Evolutionary conservation across 2,113 vertebrate genomes (phyloP), one percentile per base, ranked within the genome.

Genomic region (Entomyzon cyanotis): DNA sequence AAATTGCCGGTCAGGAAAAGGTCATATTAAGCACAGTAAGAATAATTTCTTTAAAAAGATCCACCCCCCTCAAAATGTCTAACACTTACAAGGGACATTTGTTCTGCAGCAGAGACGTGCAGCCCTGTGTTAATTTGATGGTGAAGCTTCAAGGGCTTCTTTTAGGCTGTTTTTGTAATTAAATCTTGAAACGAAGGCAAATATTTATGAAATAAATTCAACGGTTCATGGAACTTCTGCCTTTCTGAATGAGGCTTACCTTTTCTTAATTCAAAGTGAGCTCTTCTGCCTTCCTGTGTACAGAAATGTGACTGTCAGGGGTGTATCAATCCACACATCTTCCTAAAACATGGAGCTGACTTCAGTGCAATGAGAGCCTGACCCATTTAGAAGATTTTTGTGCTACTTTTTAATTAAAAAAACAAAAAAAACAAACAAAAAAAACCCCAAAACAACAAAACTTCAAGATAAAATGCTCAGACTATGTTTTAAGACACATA

Each of bases 381-480:
- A 81, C 56, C 64, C 52, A 64, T 11, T 81, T 27, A 49, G 44
- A 77, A 74, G 47, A 42, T 49, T 83, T 88, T 42, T 17, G 17
- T 63, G 52, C 21, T 55, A 25, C 33, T 42, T 83, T 63, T 67
- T 39, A 39, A 39, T 39, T 50, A n/a, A 28, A 7, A 9, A 14
- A 81, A 84, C 87, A 7, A 14, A 81, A 84, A 89, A 35, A 2
- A n/a, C n/a, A 76, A 77, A 67, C 24, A 39, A 10, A 28, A 7
- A 9, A 14, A 81, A 84, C 87, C 7, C 37, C 37, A 37, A 14
- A 81, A 84, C 87, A 35, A 2, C 76, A 77, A 70, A 24, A 20
- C 17, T 85, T 70, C n/a, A 60, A 58, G 47, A 81, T 44, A 90
- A 96, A 96, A 93, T 68, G 13, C 59, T 96, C 95, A 90, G 64